phyloP scores from a whole-genome alignment of 35 echinoderm and acorn worm genomes.

The Apostichopus californicus region DNA sequence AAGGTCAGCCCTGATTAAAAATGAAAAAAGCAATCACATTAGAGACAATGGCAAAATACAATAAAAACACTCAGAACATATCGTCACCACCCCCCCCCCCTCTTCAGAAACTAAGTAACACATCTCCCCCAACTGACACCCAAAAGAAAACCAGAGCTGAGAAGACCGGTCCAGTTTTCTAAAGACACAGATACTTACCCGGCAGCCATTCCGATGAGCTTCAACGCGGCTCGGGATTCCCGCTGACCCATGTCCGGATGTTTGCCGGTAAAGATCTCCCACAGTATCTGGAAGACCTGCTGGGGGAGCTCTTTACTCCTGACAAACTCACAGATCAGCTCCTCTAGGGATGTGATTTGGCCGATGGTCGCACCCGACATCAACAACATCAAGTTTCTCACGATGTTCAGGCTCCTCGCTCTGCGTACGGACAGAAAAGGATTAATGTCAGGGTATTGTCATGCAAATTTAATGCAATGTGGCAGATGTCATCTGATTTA shows the following conservation, averaged over 20 bases:
- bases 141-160: too few species aligned
- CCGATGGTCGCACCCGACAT: slow-evolving; percentile 90
- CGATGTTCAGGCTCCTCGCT: slow-evolving; percentile 68
- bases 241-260: slow-evolving; percentile 65
- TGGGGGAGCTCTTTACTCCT: slow-evolving; percentile 70
- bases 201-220: slow-evolving; percentile 91
- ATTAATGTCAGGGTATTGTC: too few species aligned
- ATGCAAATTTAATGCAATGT: too few species aligned
- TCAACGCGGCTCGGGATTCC: slow-evolving; percentile 81
- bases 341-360: slow-evolving; percentile 91
- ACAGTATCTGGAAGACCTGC: slow-evolving; percentile 88
- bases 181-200: slow-evolving; percentile 50
- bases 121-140: too few species aligned
- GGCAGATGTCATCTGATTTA: too few species aligned
- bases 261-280: slow-evolving; percentile 96
- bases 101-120: too few species aligned
- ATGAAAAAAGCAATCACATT: too few species aligned
- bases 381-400: slow-evolving; percentile 83
- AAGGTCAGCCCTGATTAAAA: slow-evolving; percentile 66
- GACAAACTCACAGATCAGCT: slow-evolving; percentile 86
- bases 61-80: too few species aligned
- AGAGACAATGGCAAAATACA: too few species aligned
- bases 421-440: slow-evolving; percentile 12
- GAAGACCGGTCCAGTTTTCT: too few species aligned
- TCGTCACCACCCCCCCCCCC: too few species aligned